Percentiles rank a stretch among this genome's conserved stretches.
Evolutionary conservation across 1,140 invertebrate genomes (phyloP).

Genomic region (Saxidomus purpurata): DNA sequence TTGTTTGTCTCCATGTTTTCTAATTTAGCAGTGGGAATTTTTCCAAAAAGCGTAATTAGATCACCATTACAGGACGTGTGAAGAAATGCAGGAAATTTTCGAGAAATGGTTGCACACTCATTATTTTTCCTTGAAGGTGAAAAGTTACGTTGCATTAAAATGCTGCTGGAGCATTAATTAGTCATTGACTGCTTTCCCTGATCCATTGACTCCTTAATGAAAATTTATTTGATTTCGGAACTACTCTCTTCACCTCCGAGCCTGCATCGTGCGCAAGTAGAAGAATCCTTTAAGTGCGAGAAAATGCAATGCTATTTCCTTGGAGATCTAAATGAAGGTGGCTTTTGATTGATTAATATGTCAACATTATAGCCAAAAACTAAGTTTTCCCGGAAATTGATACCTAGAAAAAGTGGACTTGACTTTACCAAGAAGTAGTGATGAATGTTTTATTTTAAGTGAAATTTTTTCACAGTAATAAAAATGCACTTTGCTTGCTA

Average conservation of each 20-base stretch:
- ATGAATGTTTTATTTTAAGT: conserved; percentile 59
- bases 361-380: conserved; percentile 62
- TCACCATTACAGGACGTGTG: neutral
- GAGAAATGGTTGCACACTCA: neutral
- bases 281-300: conserved; percentile 59
- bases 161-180: conserved; percentile 41
- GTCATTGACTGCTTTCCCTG: neutral
- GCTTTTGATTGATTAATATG: conserved; percentile 66
- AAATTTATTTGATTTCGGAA: conserved; percentile 51
- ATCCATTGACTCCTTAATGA: conserved; percentile 41
- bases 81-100: conserved; percentile 36
- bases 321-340: conserved; percentile 35
- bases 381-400: conserved; percentile 56
- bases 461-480: conserved; percentile 39
- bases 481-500: conserved; percentile 18
- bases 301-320: conserved; percentile 59
- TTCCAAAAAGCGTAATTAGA: neutral
- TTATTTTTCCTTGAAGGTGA: conserved; percentile 17
- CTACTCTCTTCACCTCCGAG: conserved; percentile 40
- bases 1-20: neutral
- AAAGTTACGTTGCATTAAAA: conserved; percentile 31
- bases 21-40: neutral
- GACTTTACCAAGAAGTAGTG: conserved; percentile 31
- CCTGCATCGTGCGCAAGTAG: neutral
- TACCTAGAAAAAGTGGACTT: conserved; percentile 65